Percentiles rank a stretch among this genome's conserved stretches.
phyloP scores from a whole-genome alignment of 2,888 invertebrate genomes.

The Himalopsyche tibetana region DNA sequence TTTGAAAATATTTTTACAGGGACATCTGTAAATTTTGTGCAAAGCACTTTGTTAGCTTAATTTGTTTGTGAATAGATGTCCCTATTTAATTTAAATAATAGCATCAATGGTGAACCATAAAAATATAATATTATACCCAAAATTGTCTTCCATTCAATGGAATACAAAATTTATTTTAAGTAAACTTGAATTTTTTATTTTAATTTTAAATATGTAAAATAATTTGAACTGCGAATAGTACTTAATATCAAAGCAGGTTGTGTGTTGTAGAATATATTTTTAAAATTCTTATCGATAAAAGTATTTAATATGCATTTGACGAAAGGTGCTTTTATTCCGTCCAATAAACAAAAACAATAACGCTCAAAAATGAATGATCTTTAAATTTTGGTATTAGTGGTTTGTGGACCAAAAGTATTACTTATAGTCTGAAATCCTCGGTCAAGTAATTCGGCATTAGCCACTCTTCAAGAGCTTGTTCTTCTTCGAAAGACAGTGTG shows the following conservation, averaged over 20 bases:
- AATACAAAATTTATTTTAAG: background rate
- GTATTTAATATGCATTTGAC: background rate
- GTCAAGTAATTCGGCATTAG: no score
- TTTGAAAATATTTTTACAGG: no score
- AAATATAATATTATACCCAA: background rate
- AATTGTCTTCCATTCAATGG: conserved; percentile 14
- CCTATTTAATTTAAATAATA: no score
- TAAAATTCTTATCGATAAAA: background rate
- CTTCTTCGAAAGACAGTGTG: no score
- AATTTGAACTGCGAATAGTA: conserved; percentile 18
- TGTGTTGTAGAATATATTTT: background rate
- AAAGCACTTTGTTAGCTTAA: no score
- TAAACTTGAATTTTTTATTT: background rate
- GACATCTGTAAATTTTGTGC: no score
- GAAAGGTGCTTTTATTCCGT: conserved; percentile 19
- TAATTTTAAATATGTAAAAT: background rate
- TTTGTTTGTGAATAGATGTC: no score
- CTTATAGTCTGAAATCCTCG: no score
- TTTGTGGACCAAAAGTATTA: no score
- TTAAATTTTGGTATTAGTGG: no score
- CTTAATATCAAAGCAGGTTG: conserved; percentile 21
- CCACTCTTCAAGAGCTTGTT: no score
- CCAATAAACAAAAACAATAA: background rate
- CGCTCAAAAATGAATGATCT: no score
- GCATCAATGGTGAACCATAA: background rate